These are phyloP conservation scores for Campaea margaritaria DNA, from an alignment of 2,888 invertebrate genomes.

Conservation along the genomic window DNA sequence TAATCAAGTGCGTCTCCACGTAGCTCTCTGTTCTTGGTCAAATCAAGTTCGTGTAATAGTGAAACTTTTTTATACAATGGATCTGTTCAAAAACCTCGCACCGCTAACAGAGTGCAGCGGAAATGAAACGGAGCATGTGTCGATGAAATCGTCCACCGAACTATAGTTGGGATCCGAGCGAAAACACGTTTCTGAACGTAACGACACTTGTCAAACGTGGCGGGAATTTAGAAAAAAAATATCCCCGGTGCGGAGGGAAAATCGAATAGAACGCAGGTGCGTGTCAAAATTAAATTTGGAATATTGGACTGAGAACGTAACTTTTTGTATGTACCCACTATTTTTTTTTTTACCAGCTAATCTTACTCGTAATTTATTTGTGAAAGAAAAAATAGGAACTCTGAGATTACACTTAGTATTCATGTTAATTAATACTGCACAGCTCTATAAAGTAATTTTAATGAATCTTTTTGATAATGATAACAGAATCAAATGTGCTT, in stretches of 20 bases:
- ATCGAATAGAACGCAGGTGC: conserved; percentile 48
- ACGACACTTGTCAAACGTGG: conserved; percentile 65
- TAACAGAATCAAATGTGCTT: no score
- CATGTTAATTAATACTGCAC: no score
- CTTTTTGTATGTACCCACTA: conserved; percentile 34
- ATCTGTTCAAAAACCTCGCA: conserved; percentile 68
- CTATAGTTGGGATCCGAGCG: conserved; percentile 59
- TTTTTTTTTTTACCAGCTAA: no score
- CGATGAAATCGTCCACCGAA: conserved; percentile 70
- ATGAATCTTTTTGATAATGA: no score
- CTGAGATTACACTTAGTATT: no score
- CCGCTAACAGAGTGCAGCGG: conserved; percentile 72
- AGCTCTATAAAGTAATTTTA: no score
- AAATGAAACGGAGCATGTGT: conserved; percentile 76
- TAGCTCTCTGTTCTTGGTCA: conserved; percentile 60
- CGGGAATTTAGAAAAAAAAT: conserved; percentile 63
- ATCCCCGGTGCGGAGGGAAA: conserved; percentile 20
- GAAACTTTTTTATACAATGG: conserved; percentile 76
- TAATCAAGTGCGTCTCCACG: conserved; percentile 38
- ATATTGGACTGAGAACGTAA: conserved; percentile 13
- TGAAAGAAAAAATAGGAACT: no score
- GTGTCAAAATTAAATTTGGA: conserved; percentile 44
- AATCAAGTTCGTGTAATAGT: conserved; percentile 83
- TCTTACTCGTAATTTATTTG: no score
- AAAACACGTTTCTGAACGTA: conserved; percentile 55